Base-by-base conservation (phyloP, 2,797 vertebrate genomes). In the Ctenochaetus hawaiiensis region DNA sequence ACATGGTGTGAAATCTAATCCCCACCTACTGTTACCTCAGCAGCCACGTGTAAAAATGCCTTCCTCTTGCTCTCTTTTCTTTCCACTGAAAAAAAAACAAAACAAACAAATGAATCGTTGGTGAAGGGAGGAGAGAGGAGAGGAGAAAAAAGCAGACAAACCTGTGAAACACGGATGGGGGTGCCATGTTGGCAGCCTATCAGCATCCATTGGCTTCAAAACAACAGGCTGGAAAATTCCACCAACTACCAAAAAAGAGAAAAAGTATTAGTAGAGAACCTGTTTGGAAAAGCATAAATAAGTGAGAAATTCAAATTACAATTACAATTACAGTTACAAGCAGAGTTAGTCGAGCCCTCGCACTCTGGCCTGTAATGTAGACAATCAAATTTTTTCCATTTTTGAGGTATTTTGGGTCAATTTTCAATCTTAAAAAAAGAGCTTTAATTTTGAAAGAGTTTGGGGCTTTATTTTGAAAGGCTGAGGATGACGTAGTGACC, bases 1-100 rank as follows among this genome's bases (percentile, higher is more conserved):
- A 82, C 60, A 47, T 44, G 65, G 53, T 83, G 89, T 73, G 73
- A 87, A 87, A 89, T 76, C 58, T 73, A 86, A 87, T 87, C 83
- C 81, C 54, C 77, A 72, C 45, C 77, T 83, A 72, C 67, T 83
- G 77, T 83, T 88, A 67, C 75, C 58, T 30, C 74, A 17, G 63
- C 77, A 81, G 75, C 74, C 74, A 86, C 86, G 74, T 85, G 82
- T 81, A 84, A 86, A 81, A 81, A 85, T 23, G 44, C 63, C 63
- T 86, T 81, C 71, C 72, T 86, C 59, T 51, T 70, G 49, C 75
- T 66, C 81, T 69, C 77, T 62, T 76, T 56, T 44, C 48, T 70
- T 79, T 80, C 56, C 56, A 22, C 52, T 54, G 68, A 72, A 71
- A 87, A 87, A 89, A 83, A 41, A 41, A 3, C 63, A 86, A 87